Evolutionary conservation across 2,113 vertebrate genomes (phyloP).

Genomic region (Nesogale talazaci): DNA sequence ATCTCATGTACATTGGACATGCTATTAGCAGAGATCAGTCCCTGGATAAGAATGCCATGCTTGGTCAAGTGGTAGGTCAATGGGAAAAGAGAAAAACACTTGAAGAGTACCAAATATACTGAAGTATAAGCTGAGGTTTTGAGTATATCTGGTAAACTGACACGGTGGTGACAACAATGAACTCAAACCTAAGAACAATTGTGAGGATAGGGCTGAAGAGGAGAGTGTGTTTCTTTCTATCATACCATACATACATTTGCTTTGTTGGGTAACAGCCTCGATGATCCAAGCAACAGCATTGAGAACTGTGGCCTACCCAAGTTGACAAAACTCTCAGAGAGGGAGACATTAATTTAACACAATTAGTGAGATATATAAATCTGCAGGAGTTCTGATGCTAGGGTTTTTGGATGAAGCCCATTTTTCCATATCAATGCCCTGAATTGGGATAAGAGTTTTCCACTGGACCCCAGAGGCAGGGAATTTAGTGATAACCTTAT

Average conservation of each 20-base stretch:
- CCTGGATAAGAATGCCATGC: neutral
- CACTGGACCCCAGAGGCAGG: too few relatives aligned
- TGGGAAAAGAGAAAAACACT: too few relatives aligned
- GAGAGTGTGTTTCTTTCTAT: neutral
- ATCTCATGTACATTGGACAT: neutral
- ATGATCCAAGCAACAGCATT: neutral
- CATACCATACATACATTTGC: neutral
- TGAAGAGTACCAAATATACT: too few relatives aligned
- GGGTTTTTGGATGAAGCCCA: too few relatives aligned
- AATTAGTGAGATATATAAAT: neutral
- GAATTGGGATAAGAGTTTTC: too few relatives aligned
- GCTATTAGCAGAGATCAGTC: neutral
- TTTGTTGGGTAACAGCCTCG: neutral
- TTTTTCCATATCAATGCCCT: too few relatives aligned
- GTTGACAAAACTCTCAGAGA: too few relatives aligned
- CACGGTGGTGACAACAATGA: neutral
- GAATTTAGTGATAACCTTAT: too few relatives aligned
- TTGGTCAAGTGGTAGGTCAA: neutral
- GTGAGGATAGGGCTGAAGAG: neutral
- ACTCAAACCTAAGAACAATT: neutral
- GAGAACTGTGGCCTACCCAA: too few relatives aligned
- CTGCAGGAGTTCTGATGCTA: neutral
- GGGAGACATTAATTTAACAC: too few relatives aligned
- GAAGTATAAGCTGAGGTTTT: too few relatives aligned
- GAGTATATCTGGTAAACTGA: neutral